Base-by-base conservation (phyloP, 2,797 vertebrate genomes). In the Pipistrellus pygmaeus region DNA sequence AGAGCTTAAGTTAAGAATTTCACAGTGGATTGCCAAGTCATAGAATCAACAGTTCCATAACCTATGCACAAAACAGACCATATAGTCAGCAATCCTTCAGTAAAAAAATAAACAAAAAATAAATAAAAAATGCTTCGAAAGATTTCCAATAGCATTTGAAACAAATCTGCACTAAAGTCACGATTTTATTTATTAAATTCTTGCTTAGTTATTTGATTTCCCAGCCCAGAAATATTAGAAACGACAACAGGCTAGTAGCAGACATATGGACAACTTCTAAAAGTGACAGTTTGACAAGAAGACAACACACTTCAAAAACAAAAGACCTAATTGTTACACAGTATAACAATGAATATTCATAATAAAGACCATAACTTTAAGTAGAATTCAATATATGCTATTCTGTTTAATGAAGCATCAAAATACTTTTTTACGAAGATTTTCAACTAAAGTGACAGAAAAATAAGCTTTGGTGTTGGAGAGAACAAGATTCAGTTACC, bases 91-190 rank as follows among this genome's bases (percentile, higher is more conserved):
- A 87, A 62, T 72, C 30, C 48, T 55, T 87, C 10, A 55, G 18
- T 38, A 18, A 91, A 78, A 84, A 93, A 96, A 21, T 55, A 76
- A 85, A 77, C 21, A 90, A 78, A 84, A 93, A 96, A 21, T 51
- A 76, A 85, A 77, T 57, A 35, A 91, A 93, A 97, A 94, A 62
- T 66, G 21, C 35, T 90, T 77, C 60, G 83, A 41, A 95, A 92
- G 71, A 92, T 48, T 32, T 93, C 60, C 69, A 82, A 41, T 23
- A 87, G 30, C 10, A 93, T 72, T 57, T 86, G 44, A 94, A 88
- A 83, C 27, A 86, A 84, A 64, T 82, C 38, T 82, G 14, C 15
- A 89, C 1, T 51, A 27, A 91, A 85, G 25, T 44, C 53, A 60
- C 64, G 46, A 51, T 83, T 90, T 95, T 60, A 82, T 84, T 89